Evolutionary conservation across 2,888 invertebrate species (phyloP).

Genomic region (Drosophila affinis): DNA sequence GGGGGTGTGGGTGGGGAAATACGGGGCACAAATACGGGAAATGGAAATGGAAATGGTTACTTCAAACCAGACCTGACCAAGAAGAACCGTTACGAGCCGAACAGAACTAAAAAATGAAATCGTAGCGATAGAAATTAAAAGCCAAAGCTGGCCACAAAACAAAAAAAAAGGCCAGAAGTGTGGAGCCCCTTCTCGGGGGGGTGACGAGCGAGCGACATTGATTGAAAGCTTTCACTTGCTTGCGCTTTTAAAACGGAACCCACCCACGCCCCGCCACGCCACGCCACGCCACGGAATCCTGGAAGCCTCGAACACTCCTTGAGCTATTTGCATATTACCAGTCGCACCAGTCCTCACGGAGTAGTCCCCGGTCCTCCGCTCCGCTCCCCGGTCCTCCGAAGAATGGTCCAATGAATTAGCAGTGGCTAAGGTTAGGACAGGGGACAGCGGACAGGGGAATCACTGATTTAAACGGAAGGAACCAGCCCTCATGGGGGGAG

Average conservation of each 20-base stretch:
- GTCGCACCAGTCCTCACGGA: constrained; percentile 3
- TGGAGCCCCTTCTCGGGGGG: not conserved
- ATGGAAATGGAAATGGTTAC: constrained; percentile 67
- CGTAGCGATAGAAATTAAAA: constrained; percentile 59
- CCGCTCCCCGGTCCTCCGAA: too few species aligned
- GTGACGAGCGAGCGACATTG: constrained; percentile 58
- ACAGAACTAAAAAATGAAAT: constrained; percentile 40
- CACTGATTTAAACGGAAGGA: not conserved
- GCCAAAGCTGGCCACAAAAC: constrained; percentile 40
- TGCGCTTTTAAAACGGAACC: constrained; percentile 62
- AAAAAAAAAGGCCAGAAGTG: not conserved
- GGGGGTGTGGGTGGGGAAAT: not conserved
- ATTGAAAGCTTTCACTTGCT: constrained; percentile 77
- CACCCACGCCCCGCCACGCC: not conserved
- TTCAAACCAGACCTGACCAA: constrained; percentile 36
- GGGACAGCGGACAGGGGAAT: not conserved
- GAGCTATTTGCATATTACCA: constrained; percentile 43
- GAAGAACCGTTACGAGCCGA: not conserved
- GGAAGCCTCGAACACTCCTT: constrained; percentile 31
- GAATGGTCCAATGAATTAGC: constrained; percentile 29
- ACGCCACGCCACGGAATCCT: constrained; percentile 6
- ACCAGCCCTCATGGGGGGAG: not conserved
- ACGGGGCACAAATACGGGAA: constrained; percentile 21
- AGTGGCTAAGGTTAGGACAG: not conserved
- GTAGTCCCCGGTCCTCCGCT: not conserved